These are phyloP conservation scores for Autographa pulchrina DNA, from an alignment of 2,888 invertebrate species.

Conservation along the genomic window DNA sequence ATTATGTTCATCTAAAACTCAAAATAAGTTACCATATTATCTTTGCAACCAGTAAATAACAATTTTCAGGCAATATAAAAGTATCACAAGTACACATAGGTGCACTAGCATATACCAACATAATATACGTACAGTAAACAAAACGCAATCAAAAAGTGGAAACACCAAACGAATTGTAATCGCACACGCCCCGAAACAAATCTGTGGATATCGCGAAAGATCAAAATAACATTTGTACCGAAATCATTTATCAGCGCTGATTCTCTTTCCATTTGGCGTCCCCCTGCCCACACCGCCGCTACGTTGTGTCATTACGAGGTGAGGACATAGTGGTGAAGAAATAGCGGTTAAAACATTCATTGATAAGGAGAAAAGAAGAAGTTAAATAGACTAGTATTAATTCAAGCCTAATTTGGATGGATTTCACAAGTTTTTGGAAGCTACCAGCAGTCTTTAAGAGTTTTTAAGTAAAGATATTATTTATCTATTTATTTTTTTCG, in stretches of 20 bases:
- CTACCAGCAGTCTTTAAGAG: too few relatives aligned
- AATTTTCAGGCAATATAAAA: neutral
- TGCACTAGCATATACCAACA: neutral
- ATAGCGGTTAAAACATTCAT: too few relatives aligned
- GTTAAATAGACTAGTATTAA: too few relatives aligned
- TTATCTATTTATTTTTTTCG: too few relatives aligned
- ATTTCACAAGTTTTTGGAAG: too few relatives aligned
- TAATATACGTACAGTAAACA: slow-evolving; percentile 11
- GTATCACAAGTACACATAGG: neutral
- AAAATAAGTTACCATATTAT: too few relatives aligned
- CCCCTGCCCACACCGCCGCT: slow-evolving; percentile 68
- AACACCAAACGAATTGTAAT: slow-evolving; percentile 74
- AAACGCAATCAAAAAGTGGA: slow-evolving; percentile 65
- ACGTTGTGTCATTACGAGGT: slow-evolving; percentile 52
- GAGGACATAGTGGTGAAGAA: slow-evolving; percentile 25
- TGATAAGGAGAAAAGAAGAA: too few relatives aligned
- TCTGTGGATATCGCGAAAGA: slow-evolving; percentile 83
- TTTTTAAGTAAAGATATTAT: too few relatives aligned
- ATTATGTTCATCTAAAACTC: too few relatives aligned
- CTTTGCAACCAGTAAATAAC: too few relatives aligned
- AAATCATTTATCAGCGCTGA: slow-evolving; percentile 87
- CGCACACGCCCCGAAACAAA: slow-evolving; percentile 78
- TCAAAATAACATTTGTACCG: slow-evolving; percentile 87
- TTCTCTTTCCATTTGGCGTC: slow-evolving; percentile 85
- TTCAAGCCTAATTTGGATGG: too few relatives aligned